Conservation (phyloP, 92 coral and sea anemone genomes). For the Anthopleura xanthogrammica region DNA sequence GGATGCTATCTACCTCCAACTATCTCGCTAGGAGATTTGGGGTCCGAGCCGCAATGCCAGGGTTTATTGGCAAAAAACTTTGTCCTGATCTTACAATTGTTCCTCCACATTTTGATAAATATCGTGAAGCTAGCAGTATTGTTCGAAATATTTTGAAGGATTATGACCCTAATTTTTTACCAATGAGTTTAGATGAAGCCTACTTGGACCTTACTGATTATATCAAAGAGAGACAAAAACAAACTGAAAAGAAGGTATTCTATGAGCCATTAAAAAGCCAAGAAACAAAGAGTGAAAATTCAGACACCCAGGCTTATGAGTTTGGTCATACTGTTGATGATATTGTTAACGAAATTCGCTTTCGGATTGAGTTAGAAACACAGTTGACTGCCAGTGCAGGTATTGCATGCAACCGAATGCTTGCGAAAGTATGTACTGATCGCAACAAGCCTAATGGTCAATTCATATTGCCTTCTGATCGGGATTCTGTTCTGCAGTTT, state of each 20-base stretch:
- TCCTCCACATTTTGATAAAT: constrained; percentile 79
- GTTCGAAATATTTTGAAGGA: constrained; percentile 74
- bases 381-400: constrained; percentile 98
- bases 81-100: constrained; percentile 88
- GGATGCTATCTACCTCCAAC: constrained; percentile 95
- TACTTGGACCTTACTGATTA: constrained; percentile 90
- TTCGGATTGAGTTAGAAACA: constrained; percentile 82
- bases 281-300: neutral
- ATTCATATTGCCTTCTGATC: constrained; percentile 68
- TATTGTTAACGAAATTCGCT: constrained; percentile 77
- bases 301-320: constrained; percentile 17
- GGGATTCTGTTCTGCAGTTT: constrained; percentile 58
- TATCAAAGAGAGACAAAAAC: constrained; percentile 54
- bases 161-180: constrained; percentile 79
- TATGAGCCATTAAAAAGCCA: constrained; percentile 18
- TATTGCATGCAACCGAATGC: constrained; percentile 94
- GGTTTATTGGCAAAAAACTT: constrained; percentile 94
- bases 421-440: constrained; percentile 94
- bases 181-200: constrained; percentile 95
- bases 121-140: constrained; percentile 71
- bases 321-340: constrained; percentile 80
- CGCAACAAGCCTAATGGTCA: constrained; percentile 99
- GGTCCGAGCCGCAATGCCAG: constrained; percentile 99
- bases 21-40: constrained; percentile 92
- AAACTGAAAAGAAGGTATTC: constrained; percentile 31